phyloP scores from a whole-genome alignment of 2,113 vertebrate species.

The Guaruba guarouba region DNA sequence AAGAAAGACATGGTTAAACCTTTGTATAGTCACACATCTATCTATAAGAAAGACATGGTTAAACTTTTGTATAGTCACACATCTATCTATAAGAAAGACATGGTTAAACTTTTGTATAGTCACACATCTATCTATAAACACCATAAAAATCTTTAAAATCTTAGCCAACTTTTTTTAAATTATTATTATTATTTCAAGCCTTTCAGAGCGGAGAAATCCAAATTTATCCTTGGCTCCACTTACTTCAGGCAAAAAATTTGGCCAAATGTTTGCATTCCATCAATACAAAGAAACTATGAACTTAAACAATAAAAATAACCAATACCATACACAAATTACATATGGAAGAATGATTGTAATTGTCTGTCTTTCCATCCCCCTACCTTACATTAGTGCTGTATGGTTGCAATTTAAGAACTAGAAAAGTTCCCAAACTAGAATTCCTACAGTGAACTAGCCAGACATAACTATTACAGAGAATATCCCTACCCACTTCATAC shows the following conservation, averaged over 20 bases:
- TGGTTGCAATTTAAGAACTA: constrained; percentile 49
- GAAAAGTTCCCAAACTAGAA: constrained; percentile 19
- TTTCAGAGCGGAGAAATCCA: not conserved
- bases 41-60: not conserved
- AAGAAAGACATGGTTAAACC: not conserved
- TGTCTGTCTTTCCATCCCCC: constrained; percentile 16
- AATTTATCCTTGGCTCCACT: constrained; percentile 39
- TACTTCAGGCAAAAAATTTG: constrained; percentile 22
- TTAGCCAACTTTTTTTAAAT: not conserved
- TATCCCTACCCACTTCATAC: not conserved
- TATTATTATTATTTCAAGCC: constrained; percentile 56
- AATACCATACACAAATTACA: constrained; percentile 48
- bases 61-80: not conserved
- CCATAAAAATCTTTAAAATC: not conserved
- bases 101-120: not conserved
- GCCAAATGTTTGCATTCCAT: constrained; percentile 40
- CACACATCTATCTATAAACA: constrained; percentile 26
- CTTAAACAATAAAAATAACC: constrained; percentile 54
- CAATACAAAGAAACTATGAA: constrained; percentile 51
- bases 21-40: not conserved
- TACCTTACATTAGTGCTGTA: constrained; percentile 22
- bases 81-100: constrained; percentile 29
- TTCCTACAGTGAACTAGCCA: not conserved
- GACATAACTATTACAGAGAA: not conserved
- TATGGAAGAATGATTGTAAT: constrained; percentile 34